Percentiles rank a stretch among this genome's conserved stretches.
phyloP scores from a whole-genome alignment of 1,140 invertebrate genomes.

The Magallana angulata region DNA sequence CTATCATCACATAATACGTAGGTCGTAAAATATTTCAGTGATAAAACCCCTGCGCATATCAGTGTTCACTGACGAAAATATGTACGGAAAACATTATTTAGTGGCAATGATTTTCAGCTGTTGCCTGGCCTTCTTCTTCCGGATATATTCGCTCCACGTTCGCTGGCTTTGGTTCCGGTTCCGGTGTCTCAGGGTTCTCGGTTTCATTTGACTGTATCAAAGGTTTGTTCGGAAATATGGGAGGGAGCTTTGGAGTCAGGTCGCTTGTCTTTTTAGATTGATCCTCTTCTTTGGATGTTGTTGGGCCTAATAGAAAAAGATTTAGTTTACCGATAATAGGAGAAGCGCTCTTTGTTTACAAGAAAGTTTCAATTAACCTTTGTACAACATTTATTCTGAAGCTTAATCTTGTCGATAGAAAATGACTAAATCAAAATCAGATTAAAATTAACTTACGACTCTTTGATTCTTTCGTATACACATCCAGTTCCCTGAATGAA shows the following conservation, averaged over 20 bases:
- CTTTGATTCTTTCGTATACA: neutral
- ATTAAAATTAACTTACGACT: neutral
- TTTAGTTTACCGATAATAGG: too few relatives aligned
- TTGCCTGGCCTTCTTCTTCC: neutral
- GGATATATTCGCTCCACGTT: neutral
- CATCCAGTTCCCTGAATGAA: conserved; percentile 18
- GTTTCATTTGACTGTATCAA: conserved; percentile 9
- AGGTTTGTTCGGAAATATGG: conserved; percentile 20
- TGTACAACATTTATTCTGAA: too few relatives aligned
- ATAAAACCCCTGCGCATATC: too few relatives aligned
- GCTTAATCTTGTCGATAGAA: too few relatives aligned
- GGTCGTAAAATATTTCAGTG: too few relatives aligned
- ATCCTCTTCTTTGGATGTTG: neutral
- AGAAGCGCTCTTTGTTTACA: too few relatives aligned
- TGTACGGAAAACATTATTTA: too few relatives aligned
- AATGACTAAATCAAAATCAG: too few relatives aligned
- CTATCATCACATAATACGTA: too few relatives aligned
- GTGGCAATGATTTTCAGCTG: neutral
- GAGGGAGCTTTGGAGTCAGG: neutral
- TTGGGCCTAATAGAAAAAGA: neutral
- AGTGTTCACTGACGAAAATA: too few relatives aligned
- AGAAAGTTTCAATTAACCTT: too few relatives aligned
- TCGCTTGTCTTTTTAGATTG: neutral
- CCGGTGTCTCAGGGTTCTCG: neutral
- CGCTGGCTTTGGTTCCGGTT: neutral